Conservation (phyloP, 2,888 invertebrate genomes). For the Crocallis elinguaria region DNA sequence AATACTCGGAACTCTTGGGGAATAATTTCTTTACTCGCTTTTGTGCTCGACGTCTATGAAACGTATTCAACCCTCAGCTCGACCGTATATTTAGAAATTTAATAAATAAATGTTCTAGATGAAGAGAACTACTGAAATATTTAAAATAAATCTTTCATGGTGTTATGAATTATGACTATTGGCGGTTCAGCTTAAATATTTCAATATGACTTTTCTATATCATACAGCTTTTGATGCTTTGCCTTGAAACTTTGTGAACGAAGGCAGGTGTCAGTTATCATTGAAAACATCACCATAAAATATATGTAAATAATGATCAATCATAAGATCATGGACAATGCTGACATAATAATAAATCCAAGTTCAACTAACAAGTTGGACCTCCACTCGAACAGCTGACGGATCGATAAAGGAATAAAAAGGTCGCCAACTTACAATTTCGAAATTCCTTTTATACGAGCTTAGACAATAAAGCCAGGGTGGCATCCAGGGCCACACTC, state of each 20-base stretch:
- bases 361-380: slow-evolving; percentile 16
- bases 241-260: slow-evolving; percentile 20
- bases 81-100: slow-evolving; percentile 24
- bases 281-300: not conserved
- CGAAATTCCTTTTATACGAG: slow-evolving; percentile 54
- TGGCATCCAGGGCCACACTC: slow-evolving; percentile 47
- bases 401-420: slow-evolving; percentile 45
- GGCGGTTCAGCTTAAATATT: not conserved
- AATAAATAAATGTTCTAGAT: slow-evolving; percentile 41
- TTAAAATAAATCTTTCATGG: not conserved
- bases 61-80: slow-evolving; percentile 30
- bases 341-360: slow-evolving; percentile 17
- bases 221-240: not conserved
- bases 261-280: slow-evolving; percentile 8
- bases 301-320: not conserved
- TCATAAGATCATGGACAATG: slow-evolving; percentile 5
- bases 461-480: slow-evolving; percentile 57
- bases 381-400: slow-evolving; percentile 46
- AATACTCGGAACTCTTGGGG: slow-evolving; percentile 51
- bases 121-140: not conserved
- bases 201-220: not conserved
- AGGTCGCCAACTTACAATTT: slow-evolving; percentile 45
- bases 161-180: not conserved
- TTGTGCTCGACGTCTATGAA: slow-evolving; percentile 41
- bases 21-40: slow-evolving; percentile 55